phyloP scores from a whole-genome alignment of 1,140 invertebrate species.

The Oryctes rhinoceros region DNA sequence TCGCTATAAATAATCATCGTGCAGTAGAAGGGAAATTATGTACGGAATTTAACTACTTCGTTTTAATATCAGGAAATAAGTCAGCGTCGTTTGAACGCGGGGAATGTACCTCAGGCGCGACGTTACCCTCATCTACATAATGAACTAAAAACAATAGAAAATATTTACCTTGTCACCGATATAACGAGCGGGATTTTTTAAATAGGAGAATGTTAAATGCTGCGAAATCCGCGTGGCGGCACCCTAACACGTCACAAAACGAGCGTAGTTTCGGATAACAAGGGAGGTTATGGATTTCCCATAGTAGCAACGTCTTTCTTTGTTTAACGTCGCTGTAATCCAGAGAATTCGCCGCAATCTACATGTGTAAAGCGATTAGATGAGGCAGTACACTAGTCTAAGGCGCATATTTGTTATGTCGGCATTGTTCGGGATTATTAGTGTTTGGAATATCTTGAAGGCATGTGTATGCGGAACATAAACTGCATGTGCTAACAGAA shows the following conservation, averaged over 20 bases:
- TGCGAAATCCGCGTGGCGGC: too few species aligned
- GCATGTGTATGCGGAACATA: too few species aligned
- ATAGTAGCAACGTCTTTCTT: not conserved
- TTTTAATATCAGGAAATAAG: constrained; percentile 23
- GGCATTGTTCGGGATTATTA: not conserved
- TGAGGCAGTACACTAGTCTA: not conserved
- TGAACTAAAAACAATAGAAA: not conserved
- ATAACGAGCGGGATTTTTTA: not conserved
- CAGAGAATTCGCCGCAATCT: not conserved
- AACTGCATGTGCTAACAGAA: too few species aligned
- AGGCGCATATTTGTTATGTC: not conserved
- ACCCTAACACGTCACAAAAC: too few species aligned
- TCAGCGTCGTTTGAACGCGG: not conserved
- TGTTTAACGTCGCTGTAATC: not conserved
- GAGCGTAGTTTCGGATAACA: not conserved
- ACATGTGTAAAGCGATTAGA: not conserved
- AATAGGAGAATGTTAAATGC: too few species aligned
- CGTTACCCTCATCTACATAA: not conserved
- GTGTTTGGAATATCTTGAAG: too few species aligned
- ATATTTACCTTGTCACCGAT: not conserved
- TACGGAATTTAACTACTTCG: not conserved
- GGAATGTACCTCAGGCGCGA: not conserved
- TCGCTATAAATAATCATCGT: not conserved
- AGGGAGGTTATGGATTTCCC: not conserved
- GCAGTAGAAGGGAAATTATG: not conserved